Percentiles rank a stretch among this genome's conserved stretches.
Evolutionary conservation across 2,888 invertebrate species (phyloP).

Genomic region (Acanthosoma haemorrhoidale): DNA sequence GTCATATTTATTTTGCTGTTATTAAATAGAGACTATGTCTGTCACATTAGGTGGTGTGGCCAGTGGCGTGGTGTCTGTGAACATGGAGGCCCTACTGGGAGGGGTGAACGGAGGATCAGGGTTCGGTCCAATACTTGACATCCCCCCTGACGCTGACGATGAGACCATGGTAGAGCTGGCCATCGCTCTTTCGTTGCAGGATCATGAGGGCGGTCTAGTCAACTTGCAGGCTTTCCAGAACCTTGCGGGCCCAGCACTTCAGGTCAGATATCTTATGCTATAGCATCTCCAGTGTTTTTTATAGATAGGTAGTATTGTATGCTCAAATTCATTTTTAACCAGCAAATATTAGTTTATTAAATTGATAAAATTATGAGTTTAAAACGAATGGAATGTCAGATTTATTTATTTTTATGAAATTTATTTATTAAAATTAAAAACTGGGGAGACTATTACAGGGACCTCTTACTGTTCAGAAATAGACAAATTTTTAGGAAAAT

Average conservation of each 20-base stretch:
- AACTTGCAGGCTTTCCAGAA: constrained; percentile 45
- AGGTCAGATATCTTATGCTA: no score
- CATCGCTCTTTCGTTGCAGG: constrained; percentile 85
- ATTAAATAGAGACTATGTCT: neutral
- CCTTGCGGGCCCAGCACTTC: constrained; percentile 47
- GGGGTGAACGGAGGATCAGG: constrained; percentile 50
- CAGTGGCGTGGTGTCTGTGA: constrained; percentile 40
- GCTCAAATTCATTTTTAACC: no score
- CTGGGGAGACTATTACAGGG: no score
- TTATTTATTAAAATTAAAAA: no score
- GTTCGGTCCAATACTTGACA: constrained; percentile 75
- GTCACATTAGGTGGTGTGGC: constrained; percentile 34
- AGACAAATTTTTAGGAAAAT: no score
- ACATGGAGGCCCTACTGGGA: constrained; percentile 48
- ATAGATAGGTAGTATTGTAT: no score
- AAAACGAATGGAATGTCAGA: no score
- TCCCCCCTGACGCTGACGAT: constrained; percentile 92
- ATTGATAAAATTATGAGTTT: no score
- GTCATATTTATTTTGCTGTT: neutral
- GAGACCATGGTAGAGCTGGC: constrained; percentile 96
- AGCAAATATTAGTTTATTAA: no score
- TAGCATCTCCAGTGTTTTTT: no score
- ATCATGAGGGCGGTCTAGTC: constrained; percentile 55
- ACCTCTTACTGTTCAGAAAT: no score
- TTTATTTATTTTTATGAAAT: no score